Conservation (phyloP, 2,797 vertebrate species). For the Sarcophilus harrisii region DNA sequence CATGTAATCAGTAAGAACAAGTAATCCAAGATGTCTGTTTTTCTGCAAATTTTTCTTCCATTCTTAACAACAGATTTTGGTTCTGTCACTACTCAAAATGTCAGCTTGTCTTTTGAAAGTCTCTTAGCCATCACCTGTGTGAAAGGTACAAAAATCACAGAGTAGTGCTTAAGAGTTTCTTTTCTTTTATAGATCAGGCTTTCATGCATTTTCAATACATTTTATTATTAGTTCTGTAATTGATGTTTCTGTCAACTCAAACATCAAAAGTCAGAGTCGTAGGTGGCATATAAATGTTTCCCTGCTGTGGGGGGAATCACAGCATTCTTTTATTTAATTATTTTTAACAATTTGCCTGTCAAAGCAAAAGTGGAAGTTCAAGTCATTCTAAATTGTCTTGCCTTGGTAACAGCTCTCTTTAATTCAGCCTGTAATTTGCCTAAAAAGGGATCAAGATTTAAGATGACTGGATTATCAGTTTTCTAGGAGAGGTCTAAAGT, state of each 20-base stretch:
- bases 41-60: constrained; percentile 51
- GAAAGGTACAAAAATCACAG: constrained; percentile 65
- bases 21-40: constrained; percentile 48
- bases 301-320: constrained; percentile 62
- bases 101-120: constrained; percentile 70
- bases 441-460: constrained; percentile 64
- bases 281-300: constrained; percentile 77
- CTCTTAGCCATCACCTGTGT: constrained; percentile 58
- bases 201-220: constrained; percentile 72
- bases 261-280: constrained; percentile 74
- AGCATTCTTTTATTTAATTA: constrained; percentile 78
- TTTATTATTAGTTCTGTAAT: constrained; percentile 75
- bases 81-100: constrained; percentile 61
- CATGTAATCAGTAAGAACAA: constrained; percentile 17
- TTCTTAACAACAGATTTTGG: constrained; percentile 42
- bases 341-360: constrained; percentile 78
- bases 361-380: constrained; percentile 78
- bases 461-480: constrained; percentile 65
- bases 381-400: constrained; percentile 72
- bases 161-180: constrained; percentile 79
- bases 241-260: constrained; percentile 78
- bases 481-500: constrained; percentile 66
- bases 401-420: constrained; percentile 44
- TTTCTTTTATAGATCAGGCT: constrained; percentile 74
- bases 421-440: constrained; percentile 68